Evolutionary conservation across 2,113 vertebrate genomes (phyloP).

Genomic region (Calcarius ornatus): DNA sequence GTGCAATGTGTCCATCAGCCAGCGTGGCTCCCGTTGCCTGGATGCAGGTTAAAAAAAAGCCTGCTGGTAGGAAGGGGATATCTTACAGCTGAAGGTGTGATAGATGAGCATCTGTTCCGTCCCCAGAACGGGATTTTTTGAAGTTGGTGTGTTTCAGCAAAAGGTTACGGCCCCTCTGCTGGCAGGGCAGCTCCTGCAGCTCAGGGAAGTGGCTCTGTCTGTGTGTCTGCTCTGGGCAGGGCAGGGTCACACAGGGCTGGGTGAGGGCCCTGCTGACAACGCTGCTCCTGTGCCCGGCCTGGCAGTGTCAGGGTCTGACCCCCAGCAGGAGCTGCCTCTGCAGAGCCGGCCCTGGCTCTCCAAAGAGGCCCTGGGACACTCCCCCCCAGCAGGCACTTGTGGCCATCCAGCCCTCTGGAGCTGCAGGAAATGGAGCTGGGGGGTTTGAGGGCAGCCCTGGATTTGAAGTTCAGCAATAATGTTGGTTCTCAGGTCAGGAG

Average conservation of each 20-base stretch:
- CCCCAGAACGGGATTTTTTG: background rate
- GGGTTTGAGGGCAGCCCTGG: accelerated
- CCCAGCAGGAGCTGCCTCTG: background rate
- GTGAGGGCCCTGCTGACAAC: background rate
- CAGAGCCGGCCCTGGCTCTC: accelerated
- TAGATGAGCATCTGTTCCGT: background rate
- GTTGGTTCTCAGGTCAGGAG: background rate
- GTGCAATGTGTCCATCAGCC: background rate
- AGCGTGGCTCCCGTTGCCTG: background rate
- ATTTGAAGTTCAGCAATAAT: background rate
- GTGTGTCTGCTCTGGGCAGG: background rate
- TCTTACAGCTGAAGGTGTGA: background rate
- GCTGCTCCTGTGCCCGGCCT: background rate
- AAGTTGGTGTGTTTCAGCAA: background rate
- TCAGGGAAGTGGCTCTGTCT: background rate
- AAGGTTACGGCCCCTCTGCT: constrained; percentile 1
- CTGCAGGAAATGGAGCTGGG: background rate
- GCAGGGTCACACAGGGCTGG: background rate
- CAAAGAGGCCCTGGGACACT: accelerated
- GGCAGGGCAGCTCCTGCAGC: background rate
- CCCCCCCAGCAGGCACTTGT: background rate
- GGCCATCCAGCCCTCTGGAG: background rate
- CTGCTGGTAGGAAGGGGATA: background rate
- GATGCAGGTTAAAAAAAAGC: background rate
- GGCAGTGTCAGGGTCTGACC: background rate